Evolutionary conservation across 2,888 invertebrate genomes (phyloP).

Genomic region (Pogonocherus hispidulus): DNA sequence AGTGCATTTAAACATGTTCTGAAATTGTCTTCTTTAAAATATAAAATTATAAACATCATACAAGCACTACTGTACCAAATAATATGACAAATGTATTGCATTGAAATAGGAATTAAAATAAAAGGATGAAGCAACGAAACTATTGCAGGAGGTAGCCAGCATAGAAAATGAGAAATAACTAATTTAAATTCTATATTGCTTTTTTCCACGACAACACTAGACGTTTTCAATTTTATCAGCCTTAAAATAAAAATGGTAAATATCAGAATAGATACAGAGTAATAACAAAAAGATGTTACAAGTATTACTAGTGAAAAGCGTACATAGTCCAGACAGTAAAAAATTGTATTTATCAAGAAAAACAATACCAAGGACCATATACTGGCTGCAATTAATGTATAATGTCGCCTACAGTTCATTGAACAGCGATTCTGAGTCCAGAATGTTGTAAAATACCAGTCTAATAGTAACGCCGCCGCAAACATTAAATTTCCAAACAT

Average conservation of each 20-base stretch:
- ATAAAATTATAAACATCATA: neutral
- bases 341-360: neutral
- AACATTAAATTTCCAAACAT: conserved; percentile 28
- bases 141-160: conserved; percentile 8
- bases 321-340: neutral
- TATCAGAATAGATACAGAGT: neutral
- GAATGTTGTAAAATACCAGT: conserved; percentile 31
- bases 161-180: neutral
- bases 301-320: neutral
- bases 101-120: neutral
- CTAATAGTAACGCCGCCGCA: conserved; percentile 10
- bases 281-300: neutral
- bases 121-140: neutral
- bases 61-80: conserved; percentile 10
- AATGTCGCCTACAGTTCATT: conserved; percentile 14
- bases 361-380: conserved; percentile 17
- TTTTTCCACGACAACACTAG: conserved; percentile 6
- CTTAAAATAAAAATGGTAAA: neutral
- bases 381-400: neutral
- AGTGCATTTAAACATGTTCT: neutral
- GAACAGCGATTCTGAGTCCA: neutral
- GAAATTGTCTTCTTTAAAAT: conserved; percentile 13
- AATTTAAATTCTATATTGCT: conserved; percentile 18
- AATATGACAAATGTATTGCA: neutral
- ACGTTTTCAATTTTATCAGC: neutral